phyloP scores from a whole-genome alignment of 2,797 vertebrate genomes.

The Sphenopsis melanotis region DNA sequence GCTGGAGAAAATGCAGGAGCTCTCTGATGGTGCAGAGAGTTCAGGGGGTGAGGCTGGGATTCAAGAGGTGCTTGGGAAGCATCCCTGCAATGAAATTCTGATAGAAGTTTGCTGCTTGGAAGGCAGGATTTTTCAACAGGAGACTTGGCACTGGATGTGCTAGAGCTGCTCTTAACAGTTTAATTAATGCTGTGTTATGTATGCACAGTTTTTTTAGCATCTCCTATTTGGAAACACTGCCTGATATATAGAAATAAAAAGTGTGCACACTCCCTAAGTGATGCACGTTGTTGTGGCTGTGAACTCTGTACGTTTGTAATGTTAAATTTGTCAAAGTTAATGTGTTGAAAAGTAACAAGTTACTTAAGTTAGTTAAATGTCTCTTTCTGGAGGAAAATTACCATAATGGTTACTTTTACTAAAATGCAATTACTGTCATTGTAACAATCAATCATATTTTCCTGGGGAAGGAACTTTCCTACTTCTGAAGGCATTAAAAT shows the following conservation, averaged over 20 bases:
- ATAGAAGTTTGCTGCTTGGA: background rate
- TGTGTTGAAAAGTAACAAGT: conserved; percentile 77
- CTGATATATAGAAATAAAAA: conserved; percentile 29
- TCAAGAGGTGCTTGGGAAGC: background rate
- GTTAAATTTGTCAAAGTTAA: conserved; percentile 73
- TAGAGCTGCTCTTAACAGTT: conserved; percentile 14
- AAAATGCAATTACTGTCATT: conserved; percentile 84
- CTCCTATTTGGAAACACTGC: conserved; percentile 44
- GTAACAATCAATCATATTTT: conserved; percentile 80
- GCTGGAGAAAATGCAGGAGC: background rate
- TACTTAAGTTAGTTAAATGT: conserved; percentile 79
- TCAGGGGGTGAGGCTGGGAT: background rate
- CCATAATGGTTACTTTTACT: conserved; percentile 82
- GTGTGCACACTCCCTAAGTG: conserved; percentile 48
- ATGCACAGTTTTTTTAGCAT: conserved; percentile 40
- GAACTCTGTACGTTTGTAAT: conserved; percentile 66
- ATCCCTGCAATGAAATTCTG: background rate
- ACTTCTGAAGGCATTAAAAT: conserved; percentile 73
- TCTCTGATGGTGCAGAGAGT: background rate
- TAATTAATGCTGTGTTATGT: conserved; percentile 53
- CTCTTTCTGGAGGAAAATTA: conserved; percentile 78
- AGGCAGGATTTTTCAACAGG: conserved; percentile 35
- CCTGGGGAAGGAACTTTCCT: conserved; percentile 72
- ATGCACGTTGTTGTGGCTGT: conserved; percentile 70
- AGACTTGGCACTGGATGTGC: conserved; percentile 4